These are phyloP conservation scores for Periphyllus acericola DNA, from an alignment of 2,888 invertebrate species.

Conservation along the genomic window DNA sequence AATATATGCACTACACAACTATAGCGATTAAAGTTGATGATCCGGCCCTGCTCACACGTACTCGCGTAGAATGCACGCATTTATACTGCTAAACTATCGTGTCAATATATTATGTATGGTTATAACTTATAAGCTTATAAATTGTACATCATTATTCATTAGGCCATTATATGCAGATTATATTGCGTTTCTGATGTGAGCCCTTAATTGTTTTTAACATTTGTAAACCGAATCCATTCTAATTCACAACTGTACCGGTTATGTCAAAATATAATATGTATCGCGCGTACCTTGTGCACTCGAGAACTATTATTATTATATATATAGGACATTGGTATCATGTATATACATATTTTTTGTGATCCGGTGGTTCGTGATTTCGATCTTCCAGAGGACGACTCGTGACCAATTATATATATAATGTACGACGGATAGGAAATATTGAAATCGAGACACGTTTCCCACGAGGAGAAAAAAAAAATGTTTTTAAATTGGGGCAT, in stretches of 20 bases:
- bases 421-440: neutral
- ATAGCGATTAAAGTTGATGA: too few species aligned
- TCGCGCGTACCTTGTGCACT: neutral
- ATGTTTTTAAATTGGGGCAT: constrained; percentile 33
- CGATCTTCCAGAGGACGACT: constrained; percentile 1
- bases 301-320: neutral
- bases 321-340: neutral
- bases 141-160: too few species aligned
- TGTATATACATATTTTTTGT: neutral
- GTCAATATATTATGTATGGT: too few species aligned
- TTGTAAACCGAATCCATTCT: neutral
- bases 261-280: neutral
- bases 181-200: too few species aligned
- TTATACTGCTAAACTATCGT: too few species aligned
- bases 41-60: too few species aligned
- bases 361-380: neutral
- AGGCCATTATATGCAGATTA: too few species aligned
- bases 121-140: too few species aligned
- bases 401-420: constrained; percentile 41
- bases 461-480: constrained; percentile 41
- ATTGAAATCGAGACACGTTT: constrained; percentile 57
- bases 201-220: too few species aligned
- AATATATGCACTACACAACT: too few species aligned
- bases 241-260: neutral
- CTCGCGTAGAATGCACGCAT: too few species aligned